Percentiles rank a stretch among this genome's conserved stretches.
Conservation (phyloP, 2,888 invertebrate genomes). For the Poecilobothrus nobilitatus region DNA sequence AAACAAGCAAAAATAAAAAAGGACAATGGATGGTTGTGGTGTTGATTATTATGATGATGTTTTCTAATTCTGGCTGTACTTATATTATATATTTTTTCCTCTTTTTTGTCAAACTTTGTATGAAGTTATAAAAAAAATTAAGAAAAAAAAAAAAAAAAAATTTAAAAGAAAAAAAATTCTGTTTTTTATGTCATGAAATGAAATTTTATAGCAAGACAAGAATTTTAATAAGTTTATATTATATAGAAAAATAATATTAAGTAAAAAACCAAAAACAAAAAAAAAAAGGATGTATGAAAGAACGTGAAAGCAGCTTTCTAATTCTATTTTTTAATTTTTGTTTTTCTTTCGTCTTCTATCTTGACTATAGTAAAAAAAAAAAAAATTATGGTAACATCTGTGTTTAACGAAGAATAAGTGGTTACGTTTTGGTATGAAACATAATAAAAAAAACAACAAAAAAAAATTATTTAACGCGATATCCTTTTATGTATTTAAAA, state of each 20-base stretch:
- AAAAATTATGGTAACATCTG: neutral
- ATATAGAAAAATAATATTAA: neutral
- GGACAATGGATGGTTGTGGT: neutral
- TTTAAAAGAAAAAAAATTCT: too few species aligned
- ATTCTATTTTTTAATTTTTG: neutral
- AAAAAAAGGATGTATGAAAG: too few species aligned
- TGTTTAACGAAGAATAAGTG: neutral
- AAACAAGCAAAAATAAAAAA: neutral
- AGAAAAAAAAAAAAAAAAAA: too few species aligned
- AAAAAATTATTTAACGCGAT: too few species aligned
- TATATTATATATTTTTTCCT: too few species aligned
- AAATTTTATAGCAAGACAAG: slow-evolving; percentile 3
- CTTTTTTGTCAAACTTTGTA: too few species aligned
- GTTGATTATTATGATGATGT: too few species aligned
- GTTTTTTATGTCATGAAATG: neutral
- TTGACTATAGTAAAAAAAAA: too few species aligned
- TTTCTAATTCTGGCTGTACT: too few species aligned
- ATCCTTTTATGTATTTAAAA: too few species aligned
- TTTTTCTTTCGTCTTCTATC: too few species aligned
- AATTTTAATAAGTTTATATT: neutral
- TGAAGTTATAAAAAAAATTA: neutral
- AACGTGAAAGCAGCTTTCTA: neutral
- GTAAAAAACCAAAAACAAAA: neutral
- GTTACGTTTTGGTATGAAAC: neutral
- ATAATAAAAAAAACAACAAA: neutral